Evolutionary conservation across 2,113 vertebrate genomes (phyloP).

Genomic region (Dolichotis patagonum): DNA sequence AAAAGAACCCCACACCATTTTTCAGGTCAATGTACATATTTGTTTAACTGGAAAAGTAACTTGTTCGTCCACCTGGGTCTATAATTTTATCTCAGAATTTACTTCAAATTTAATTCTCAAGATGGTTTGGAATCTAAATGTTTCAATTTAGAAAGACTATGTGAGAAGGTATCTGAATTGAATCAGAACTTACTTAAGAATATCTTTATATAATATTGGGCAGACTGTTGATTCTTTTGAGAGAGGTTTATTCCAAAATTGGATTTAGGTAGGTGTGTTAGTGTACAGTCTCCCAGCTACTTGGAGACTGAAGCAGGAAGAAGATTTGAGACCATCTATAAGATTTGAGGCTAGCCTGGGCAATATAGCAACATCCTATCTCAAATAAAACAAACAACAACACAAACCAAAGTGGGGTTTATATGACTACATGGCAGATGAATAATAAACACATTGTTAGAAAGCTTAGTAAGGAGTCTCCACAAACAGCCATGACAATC

Average conservation of each 20-base stretch:
- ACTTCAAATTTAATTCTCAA: not conserved
- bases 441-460: not conserved
- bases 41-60: not conserved
- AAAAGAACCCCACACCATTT: not conserved
- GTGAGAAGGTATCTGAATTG: not conserved
- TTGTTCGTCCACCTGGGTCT: not conserved
- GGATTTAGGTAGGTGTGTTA: not conserved
- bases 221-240: not conserved
- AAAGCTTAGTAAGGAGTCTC: not conserved
- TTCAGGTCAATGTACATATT: not conserved
- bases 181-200: slow-evolving; percentile 14
- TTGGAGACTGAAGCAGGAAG: not conserved
- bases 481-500: not conserved
- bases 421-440: not conserved
- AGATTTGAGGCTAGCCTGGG: not conserved
- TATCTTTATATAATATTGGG: not conserved
- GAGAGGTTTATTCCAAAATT: not conserved
- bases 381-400: not conserved
- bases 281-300: not conserved
- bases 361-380: not conserved
- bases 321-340: not conserved
- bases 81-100: not conserved
- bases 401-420: not conserved
- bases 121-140: not conserved
- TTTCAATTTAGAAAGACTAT: not conserved